phyloP scores from a whole-genome alignment of 2,113 vertebrate genomes.

The Silurus asotus region DNA sequence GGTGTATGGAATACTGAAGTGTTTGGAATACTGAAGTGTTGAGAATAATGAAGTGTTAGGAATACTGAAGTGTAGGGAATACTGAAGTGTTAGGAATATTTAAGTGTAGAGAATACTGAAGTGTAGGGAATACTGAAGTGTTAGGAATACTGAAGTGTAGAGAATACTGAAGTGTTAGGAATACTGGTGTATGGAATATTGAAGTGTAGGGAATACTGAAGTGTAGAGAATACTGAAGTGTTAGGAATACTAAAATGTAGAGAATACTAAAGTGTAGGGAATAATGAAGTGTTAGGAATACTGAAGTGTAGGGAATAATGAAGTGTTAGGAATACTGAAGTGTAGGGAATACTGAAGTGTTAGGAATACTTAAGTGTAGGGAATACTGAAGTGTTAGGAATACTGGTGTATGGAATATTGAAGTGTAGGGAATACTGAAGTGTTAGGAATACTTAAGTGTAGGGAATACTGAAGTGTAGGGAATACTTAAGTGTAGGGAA shows the following conservation, averaged over 20 bases:
- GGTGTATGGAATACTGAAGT: background rate
- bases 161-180: background rate
- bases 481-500: no score
- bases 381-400: background rate
- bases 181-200: background rate
- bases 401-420: background rate
- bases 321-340: background rate
- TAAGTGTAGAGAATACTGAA: background rate
- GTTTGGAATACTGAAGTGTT: background rate
- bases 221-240: background rate
- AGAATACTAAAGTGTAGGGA: no score
- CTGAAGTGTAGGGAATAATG: background rate
- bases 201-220: background rate
- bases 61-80: background rate
- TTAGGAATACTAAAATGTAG: background rate
- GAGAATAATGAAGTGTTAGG: background rate
- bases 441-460: no score
- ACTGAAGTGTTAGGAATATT: background rate
- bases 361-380: background rate
- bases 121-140: background rate
- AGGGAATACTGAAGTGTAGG: no score
- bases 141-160: background rate
- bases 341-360: background rate
- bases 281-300: no score
- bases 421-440: background rate